A percentile compares a stretch with the other conserved stretches of the same genome.
phyloP scores from a whole-genome alignment of 2,797 vertebrate species.

The Acanthiza pusilla region DNA sequence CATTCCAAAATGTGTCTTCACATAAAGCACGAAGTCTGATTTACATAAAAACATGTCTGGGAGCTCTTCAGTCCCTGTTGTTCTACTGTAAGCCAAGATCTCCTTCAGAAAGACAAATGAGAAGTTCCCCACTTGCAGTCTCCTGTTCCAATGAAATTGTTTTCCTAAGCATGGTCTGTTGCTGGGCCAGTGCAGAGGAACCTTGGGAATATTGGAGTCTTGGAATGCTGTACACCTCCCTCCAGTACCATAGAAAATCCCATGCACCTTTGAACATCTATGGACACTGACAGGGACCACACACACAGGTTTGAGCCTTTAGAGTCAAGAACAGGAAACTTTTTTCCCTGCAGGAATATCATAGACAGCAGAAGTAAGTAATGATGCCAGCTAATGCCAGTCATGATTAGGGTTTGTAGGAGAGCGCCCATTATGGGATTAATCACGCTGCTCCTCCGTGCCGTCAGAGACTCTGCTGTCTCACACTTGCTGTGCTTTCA shows the following conservation, averaged over 20 bases:
- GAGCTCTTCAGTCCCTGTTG: background rate
- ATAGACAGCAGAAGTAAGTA: background rate
- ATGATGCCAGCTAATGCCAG: background rate
- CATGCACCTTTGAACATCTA: accelerated
- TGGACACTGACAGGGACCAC: background rate
- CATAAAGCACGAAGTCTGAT: constrained; percentile 1
- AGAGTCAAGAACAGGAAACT: background rate
- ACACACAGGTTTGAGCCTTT: background rate
- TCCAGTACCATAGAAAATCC: accelerated
- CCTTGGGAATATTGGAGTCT: background rate
- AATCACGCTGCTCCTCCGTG: accelerated
- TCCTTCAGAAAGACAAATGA: background rate
- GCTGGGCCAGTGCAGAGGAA: background rate
- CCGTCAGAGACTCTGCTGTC: background rate
- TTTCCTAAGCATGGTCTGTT: background rate
- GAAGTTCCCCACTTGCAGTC: background rate
- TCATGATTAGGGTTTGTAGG: background rate
- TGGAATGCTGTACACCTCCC: background rate
- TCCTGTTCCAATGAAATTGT: background rate
- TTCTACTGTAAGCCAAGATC: background rate
- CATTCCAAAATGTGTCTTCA: constrained; percentile 37
- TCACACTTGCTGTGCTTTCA: background rate
- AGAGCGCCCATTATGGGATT: background rate
- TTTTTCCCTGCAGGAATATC: background rate
- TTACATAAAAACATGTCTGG: constrained; percentile 34